Evolutionary conservation across 2,113 vertebrate species (phyloP).

Genomic region (Oreotrochilus melanogaster): DNA sequence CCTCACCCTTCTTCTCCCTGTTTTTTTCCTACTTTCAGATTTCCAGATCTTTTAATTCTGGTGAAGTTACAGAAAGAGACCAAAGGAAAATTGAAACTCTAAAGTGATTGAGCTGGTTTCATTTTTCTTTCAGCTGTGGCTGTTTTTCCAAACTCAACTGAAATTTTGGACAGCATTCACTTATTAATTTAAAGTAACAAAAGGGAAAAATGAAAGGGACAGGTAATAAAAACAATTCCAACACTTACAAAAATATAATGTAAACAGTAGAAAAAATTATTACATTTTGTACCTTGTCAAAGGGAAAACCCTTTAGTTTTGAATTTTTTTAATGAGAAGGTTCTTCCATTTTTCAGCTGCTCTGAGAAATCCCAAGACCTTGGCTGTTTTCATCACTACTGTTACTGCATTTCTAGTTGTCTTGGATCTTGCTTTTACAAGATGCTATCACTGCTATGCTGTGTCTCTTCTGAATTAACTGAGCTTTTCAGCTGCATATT

Average conservation of each 20-base stretch:
- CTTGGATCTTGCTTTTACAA: conserved; percentile 72
- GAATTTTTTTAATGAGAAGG: neutral
- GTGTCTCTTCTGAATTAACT: conserved; percentile 69
- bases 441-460: conserved; percentile 46
- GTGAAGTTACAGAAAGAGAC: conserved; percentile 30
- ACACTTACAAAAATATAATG: neutral
- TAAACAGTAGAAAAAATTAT: neutral
- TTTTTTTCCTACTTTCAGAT: neutral
- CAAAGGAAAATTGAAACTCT: conserved; percentile 40
- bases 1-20: neutral
- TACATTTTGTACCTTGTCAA: neutral
- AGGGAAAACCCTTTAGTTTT: neutral
- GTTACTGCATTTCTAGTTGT: conserved; percentile 57
- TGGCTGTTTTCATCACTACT: conserved; percentile 54
- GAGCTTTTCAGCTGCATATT: conserved; percentile 60
- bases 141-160: conserved; percentile 46
- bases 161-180: conserved; percentile 41
- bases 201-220: neutral
- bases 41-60: conserved; percentile 19
- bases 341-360: conserved; percentile 25
- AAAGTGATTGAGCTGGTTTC: conserved; percentile 38
- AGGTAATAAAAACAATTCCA: neutral
- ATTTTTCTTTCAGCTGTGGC: conserved; percentile 37
- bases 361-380: conserved; percentile 14
- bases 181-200: conserved; percentile 22